Base-by-base conservation (phyloP, 2,113 vertebrate genomes). In the Spilogale gracilis region DNA sequence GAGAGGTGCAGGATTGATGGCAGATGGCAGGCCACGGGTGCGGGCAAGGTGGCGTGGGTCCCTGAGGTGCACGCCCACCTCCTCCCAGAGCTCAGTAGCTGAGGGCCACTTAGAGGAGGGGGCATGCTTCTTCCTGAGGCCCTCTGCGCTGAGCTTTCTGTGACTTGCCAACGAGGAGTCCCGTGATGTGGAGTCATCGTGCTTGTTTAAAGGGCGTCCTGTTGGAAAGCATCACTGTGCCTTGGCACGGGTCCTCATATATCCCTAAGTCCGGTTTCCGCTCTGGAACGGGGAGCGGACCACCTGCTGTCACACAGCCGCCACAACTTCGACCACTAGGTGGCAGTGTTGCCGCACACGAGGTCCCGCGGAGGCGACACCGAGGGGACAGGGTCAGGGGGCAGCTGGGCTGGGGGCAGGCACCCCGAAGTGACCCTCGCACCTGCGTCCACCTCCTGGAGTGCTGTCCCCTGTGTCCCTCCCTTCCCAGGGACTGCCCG, bases 321-420 rank as follows among this genome's bases (percentile, higher is more conserved):
- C 6, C n/a, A 50, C 54, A 2, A 2, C 50, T 6, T 61, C 2
- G 20, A 63, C 97, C 98, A 79, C 91, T 73, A 94, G 98, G 97
- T 97, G 98, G 97, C 96, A 74, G 95, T 67, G 94, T 54, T 65
- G 96, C 82, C 10, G 89, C 80, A 10, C 63, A 3, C 11, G 48
- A 20, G 74, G 6, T 3, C 17, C 4, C 32, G 9, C 27, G 9
- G 32, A 14, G 85, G 86, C 10, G 1, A 5, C 0, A 2, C 38
- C 9, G 38, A 5, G 48, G 17, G 71, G 27, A 2, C 1, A 0
- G 6, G 67, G 16, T 14, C 13, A 45, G 54, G 4, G 56, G 67
- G 56, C 18, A 1, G 21, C 25, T 4, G 14, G 45, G 32, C 43
- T 6, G 60, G 89, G 82, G 38, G 32, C 60, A 43, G 32, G 48